Evolutionary conservation across 2,113 vertebrate genomes (phyloP).

Genomic region (Crypturellus undulatus): DNA sequence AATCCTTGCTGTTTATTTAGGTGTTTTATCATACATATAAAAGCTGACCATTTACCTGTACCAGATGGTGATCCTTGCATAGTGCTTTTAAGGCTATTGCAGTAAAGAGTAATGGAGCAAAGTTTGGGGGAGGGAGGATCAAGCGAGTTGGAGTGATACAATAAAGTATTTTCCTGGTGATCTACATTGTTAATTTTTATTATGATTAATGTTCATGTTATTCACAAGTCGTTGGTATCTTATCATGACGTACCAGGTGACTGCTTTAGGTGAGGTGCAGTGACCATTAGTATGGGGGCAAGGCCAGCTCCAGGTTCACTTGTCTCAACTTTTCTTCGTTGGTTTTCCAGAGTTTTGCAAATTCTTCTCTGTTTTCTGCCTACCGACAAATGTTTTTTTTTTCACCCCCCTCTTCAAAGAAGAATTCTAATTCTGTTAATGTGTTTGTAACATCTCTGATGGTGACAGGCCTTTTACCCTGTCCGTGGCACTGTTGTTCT

Average conservation of each 20-base stretch:
- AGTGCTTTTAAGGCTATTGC: background rate
- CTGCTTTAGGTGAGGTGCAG: background rate
- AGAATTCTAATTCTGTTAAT: background rate
- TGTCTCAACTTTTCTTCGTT: background rate
- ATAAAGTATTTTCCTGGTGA: background rate
- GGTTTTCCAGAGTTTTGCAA: background rate
- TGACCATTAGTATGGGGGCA: background rate
- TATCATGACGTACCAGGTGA: background rate
- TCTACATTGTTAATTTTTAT: background rate
- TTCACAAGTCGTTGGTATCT: background rate
- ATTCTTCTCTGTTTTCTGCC: background rate
- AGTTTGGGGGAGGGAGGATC: background rate
- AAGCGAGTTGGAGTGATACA: background rate
- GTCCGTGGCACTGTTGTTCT: background rate
- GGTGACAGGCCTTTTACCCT: background rate
- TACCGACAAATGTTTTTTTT: background rate
- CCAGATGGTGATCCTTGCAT: background rate
- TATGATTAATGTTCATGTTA: background rate
- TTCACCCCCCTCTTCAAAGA: background rate
- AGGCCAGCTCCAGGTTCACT: background rate
- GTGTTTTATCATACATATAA: background rate
- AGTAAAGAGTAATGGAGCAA: background rate
- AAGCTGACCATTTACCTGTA: background rate
- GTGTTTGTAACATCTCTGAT: background rate
- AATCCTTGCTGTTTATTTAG: background rate